Evolutionary conservation across 1,140 invertebrate genomes (phyloP).

Genomic region (Drosophila ambigua): DNA sequence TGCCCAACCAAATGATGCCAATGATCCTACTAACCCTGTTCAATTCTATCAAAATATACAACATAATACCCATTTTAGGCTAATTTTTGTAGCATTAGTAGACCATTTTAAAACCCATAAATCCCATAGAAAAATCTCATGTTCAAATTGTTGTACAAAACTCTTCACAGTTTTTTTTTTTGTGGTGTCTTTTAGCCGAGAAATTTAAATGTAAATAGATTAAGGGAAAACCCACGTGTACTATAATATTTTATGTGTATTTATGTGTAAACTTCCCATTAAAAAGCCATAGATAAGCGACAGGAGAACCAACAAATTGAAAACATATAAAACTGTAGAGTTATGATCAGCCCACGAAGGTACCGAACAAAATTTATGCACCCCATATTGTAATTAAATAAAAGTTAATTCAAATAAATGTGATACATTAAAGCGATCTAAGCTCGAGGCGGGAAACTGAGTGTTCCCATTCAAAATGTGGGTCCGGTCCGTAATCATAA

Average conservation of each 20-base stretch:
- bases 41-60: conserved; percentile 27
- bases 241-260: conserved; percentile 48
- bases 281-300: conserved; percentile 45
- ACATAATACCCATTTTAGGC: conserved; percentile 29
- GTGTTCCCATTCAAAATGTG: conserved; percentile 40
- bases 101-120: conserved; percentile 37
- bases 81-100: conserved; percentile 38
- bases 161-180: conserved; percentile 36
- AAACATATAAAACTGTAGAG: conserved; percentile 33
- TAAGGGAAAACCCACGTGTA: conserved; percentile 34
- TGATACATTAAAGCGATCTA: conserved; percentile 61
- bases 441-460: not conserved
- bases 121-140: conserved; percentile 29
- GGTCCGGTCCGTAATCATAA: conserved; percentile 28
- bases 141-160: conserved; percentile 58
- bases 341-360: conserved; percentile 30
- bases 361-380: conserved; percentile 53
- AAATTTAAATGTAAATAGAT: conserved; percentile 46
- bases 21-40: conserved; percentile 37
- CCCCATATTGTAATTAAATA: conserved; percentile 60
- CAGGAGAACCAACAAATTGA: conserved; percentile 20
- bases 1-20: conserved; percentile 46
- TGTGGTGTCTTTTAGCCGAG: conserved; percentile 3
- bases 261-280: conserved; percentile 38
- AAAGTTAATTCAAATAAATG: conserved; percentile 69